Base-by-base conservation (phyloP, 1,140 invertebrate genomes). In the Pinna nobilis region DNA sequence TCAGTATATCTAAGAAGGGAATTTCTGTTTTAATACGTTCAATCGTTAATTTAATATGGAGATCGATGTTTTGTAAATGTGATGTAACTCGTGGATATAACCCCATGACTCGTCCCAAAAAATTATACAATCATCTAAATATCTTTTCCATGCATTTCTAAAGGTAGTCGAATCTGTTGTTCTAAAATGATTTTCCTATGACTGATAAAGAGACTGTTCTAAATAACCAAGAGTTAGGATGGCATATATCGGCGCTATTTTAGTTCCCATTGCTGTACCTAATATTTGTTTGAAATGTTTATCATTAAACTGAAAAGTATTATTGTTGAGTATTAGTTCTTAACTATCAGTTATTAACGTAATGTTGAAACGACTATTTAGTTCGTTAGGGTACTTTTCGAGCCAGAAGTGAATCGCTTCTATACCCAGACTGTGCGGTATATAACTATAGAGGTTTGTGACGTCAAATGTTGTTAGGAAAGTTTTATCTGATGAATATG, bases 251-350 rank as follows among this genome's bases (percentile, higher is more conserved):
- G 55, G 55, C 5, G 25, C 55, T 32, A 59, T 13, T 32, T 59
- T 59, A 2, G 55, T 59, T 18, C 55, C 25, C 55, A 59, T 59
- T 3, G 55, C 55, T 59, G 55, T 59, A 1, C 55, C 55, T 4
- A 33, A n/a, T 5, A 25, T 59, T n/a, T 59, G 55, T 59, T 20
- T 3, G 35, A 4, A 59, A 25, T 13, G 7, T 59, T 59, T 33
- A 15, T 33, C 55, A 33, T 35, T n/a, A 20, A 59, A 59, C 1
- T 35, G 20, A 32, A 57, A 57, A 25, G 55, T 32, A 33, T 59
- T 59, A 2, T 59, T 35, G 20, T 33, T 6, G 11, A 59, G 33
- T 2, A 59, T 35, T 15, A 59, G 30, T 35, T 59, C 35, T 15
- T 32, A n/a, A 23, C 28, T 7, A 32, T 59, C 55, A 35, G 35